Evolutionary conservation across 2,888 invertebrate genomes (phyloP).

Genomic region (Drosophila lacicola): DNA sequence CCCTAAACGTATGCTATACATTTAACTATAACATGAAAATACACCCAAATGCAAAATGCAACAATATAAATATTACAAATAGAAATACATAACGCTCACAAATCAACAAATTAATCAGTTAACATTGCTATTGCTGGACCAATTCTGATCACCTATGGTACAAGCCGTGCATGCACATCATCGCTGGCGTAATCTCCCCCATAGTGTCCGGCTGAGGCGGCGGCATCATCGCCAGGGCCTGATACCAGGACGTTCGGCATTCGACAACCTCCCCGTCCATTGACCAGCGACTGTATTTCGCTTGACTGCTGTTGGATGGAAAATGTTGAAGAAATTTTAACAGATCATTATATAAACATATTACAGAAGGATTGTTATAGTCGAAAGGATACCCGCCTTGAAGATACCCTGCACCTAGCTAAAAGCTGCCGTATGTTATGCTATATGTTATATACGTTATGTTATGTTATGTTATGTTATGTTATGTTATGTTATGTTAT

Average conservation of each 20-base stretch:
- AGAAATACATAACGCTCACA: constrained; percentile 6
- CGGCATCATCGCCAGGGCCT: constrained; percentile 67
- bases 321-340: not conserved
- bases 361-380: too few relatives aligned
- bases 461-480: too few relatives aligned
- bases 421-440: too few relatives aligned
- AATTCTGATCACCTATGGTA: constrained; percentile 68
- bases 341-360: too few relatives aligned
- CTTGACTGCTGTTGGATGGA: constrained; percentile 44
- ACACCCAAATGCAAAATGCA: not conserved
- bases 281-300: constrained; percentile 62
- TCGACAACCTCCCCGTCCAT: constrained; percentile 36
- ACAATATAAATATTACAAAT: constrained; percentile 1
- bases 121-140: not conserved
- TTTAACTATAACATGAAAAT: not conserved
- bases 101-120: not conserved
- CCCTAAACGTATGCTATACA: constrained; percentile 17
- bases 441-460: too few relatives aligned
- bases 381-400: too few relatives aligned
- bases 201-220: constrained; percentile 56
- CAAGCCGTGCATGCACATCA: constrained; percentile 81
- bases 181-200: constrained; percentile 73
- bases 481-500: too few relatives aligned
- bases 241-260: constrained; percentile 62
- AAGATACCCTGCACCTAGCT: too few relatives aligned